Percentiles rank a stretch among this genome's conserved stretches.
Conservation (phyloP, 2,888 invertebrate species). For the Lamproptera curius region DNA sequence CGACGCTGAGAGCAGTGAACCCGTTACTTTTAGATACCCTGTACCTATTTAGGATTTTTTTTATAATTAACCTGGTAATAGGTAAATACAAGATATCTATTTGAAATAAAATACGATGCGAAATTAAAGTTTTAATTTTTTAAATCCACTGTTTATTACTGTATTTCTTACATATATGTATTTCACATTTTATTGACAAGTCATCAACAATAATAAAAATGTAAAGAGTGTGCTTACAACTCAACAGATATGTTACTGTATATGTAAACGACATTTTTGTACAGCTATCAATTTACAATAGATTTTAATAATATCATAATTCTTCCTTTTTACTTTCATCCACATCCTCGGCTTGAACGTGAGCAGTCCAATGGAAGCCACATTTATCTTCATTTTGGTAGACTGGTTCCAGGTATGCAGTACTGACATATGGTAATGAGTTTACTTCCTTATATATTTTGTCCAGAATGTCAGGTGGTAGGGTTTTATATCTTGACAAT, state of each 20-base stretch:
- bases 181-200: too few relatives aligned
- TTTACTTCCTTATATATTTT: slow-evolving; percentile 41
- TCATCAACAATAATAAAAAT: too few relatives aligned
- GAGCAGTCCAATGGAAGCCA: slow-evolving; percentile 53
- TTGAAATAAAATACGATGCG: too few relatives aligned
- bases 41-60: slow-evolving; percentile 49
- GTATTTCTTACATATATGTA: too few relatives aligned
- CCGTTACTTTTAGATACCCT: slow-evolving; percentile 52
- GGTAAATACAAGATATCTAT: too few relatives aligned
- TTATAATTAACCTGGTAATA: too few relatives aligned
- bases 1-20: slow-evolving; percentile 43
- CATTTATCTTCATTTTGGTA: slow-evolving; percentile 44
- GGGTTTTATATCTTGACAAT: slow-evolving; percentile 42
- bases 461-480: slow-evolving; percentile 36
- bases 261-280: too few relatives aligned
- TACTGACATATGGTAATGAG: slow-evolving; percentile 44
- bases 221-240: too few relatives aligned
- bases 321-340: slow-evolving; percentile 19
- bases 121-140: too few relatives aligned
- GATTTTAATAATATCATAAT: slow-evolving; percentile 4
- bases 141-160: too few relatives aligned
- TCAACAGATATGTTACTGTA: too few relatives aligned
- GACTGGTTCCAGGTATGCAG: slow-evolving; percentile 47
- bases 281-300: too few relatives aligned
- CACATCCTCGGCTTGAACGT: slow-evolving; percentile 44